Conservation (phyloP, 2,797 vertebrate genomes). For the Emys orbicularis region DNA sequence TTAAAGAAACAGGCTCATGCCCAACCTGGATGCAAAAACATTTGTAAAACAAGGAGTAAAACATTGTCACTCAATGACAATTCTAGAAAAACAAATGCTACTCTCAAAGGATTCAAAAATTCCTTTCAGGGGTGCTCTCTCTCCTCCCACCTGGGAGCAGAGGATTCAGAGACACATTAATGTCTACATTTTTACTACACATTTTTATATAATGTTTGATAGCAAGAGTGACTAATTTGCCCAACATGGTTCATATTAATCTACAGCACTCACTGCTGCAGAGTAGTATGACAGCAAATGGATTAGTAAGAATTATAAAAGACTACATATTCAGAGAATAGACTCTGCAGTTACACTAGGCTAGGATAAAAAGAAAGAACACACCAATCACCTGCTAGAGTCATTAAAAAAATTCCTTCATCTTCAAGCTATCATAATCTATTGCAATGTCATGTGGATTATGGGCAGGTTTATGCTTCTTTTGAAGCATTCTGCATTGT, state of each 20-base stretch:
- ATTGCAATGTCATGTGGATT: neutral
- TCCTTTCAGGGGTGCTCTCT: neutral
- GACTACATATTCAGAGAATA: neutral
- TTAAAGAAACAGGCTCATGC: neutral
- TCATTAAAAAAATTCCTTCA: neutral
- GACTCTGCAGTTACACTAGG: neutral
- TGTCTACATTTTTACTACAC: neutral
- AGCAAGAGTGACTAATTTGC: neutral
- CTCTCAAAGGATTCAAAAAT: neutral
- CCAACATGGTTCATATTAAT: neutral
- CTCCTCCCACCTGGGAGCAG: neutral
- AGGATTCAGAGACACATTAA: neutral
- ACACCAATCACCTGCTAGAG: neutral
- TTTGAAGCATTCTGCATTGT: neutral
- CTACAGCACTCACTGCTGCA: neutral
- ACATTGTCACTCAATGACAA: neutral
- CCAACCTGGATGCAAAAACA: neutral
- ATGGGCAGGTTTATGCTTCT: neutral
- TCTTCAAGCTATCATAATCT: neutral
- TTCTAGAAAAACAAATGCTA: neutral
- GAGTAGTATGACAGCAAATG: neutral
- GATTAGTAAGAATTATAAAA: neutral
- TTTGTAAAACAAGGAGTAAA: neutral
- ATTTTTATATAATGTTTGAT: neutral
- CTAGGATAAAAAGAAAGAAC: neutral